Conservation (phyloP, 1,140 invertebrate genomes). For the Bactericera cockerelli region DNA sequence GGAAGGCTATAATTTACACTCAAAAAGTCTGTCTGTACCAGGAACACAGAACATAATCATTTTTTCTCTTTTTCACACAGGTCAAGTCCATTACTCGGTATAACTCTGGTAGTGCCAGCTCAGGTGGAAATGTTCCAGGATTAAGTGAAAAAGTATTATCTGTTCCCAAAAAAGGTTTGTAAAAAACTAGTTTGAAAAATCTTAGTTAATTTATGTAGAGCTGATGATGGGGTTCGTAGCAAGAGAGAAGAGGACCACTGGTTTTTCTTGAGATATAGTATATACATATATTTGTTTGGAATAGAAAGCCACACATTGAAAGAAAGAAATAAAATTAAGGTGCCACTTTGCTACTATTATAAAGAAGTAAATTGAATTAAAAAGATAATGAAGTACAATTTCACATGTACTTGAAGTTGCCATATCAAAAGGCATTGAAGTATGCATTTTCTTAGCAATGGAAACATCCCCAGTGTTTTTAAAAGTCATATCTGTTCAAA, state of each 20-base stretch:
- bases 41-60: no score
- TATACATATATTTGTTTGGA: background rate
- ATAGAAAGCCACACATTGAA: background rate
- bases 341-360: background rate
- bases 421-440: no score
- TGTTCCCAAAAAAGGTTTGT: background rate
- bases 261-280: background rate
- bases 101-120: no score
- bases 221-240: background rate
- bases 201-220: background rate
- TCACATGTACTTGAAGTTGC: no score
- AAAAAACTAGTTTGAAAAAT: background rate
- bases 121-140: background rate
- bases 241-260: background rate
- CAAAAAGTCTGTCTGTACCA: no score
- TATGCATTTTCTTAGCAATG: no score
- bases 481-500: no score
- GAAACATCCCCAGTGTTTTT: no score
- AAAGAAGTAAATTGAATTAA: background rate
- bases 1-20: no score
- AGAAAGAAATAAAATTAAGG: background rate
- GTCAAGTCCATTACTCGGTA: no score
- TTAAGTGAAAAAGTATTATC: background rate
- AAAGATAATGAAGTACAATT: no score
- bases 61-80: background rate